Evolutionary conservation across 37 sponge, comb jelly and placozoan species (phyloP).

Genomic region (Oscarella lobularis): DNA sequence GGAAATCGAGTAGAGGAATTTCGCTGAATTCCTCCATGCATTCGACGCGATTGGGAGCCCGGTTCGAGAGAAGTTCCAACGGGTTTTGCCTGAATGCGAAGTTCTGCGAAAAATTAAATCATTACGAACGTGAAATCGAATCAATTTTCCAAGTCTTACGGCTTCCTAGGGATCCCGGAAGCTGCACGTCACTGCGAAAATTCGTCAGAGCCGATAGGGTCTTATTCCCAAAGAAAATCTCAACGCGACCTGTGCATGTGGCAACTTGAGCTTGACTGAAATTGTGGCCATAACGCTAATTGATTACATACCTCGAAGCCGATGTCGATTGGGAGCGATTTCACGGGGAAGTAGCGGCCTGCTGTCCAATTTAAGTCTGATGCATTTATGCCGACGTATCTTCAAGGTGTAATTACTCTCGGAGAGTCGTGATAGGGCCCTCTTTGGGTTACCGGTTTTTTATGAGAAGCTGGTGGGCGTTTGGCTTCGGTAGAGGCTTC

Average conservation of each 20-base stretch:
- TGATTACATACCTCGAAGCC: too few relatives aligned
- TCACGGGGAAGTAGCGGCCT: too few relatives aligned
- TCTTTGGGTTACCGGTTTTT: too few relatives aligned
- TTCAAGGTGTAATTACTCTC: too few relatives aligned
- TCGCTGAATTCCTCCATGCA: conserved; percentile 43
- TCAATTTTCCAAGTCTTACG: conserved; percentile 2
- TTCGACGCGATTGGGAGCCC: conserved; percentile 79
- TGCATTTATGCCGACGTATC: too few relatives aligned
- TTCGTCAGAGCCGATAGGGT: conserved; percentile 20
- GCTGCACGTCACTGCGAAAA: conserved; percentile 18
- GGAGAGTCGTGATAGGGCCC: too few relatives aligned
- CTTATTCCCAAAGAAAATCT: conserved; percentile 91
- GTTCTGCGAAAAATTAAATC: conserved; percentile 4
- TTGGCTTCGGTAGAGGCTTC: too few relatives aligned
- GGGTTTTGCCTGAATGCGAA: conserved; percentile 43
- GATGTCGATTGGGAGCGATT: too few relatives aligned
- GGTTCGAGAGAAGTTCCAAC: conserved; percentile 32
- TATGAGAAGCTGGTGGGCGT: too few relatives aligned
- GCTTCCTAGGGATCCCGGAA: conserved; percentile 4
- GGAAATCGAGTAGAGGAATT: conserved; percentile 31
- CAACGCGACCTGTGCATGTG: conserved; percentile 67
- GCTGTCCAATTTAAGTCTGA: too few relatives aligned
- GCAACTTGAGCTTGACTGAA: too few relatives aligned
- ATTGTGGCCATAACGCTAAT: too few relatives aligned
- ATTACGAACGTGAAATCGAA: not conserved